These are phyloP conservation scores for Nibea albiflora DNA, from an alignment of 2,113 vertebrate genomes.

Conservation along the genomic window DNA sequence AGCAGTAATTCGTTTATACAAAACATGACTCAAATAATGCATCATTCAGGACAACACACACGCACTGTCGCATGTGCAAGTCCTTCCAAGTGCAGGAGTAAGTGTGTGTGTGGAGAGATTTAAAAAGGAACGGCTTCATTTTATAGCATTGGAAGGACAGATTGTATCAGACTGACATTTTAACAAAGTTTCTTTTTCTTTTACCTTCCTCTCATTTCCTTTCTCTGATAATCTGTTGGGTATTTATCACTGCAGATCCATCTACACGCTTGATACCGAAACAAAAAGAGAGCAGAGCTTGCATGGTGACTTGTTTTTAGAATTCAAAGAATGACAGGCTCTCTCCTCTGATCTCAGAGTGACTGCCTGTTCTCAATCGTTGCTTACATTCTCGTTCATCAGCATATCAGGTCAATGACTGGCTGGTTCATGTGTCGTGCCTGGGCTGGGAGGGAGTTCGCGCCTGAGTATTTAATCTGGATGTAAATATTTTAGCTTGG, in stretches of 20 bases:
- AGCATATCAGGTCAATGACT: slow-evolving; percentile 18
- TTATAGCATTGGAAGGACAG: not conserved
- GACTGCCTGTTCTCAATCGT: not conserved
- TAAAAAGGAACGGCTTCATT: not conserved
- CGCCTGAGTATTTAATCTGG: slow-evolving; percentile 31
- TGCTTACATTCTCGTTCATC: slow-evolving; percentile 48
- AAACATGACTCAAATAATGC: slow-evolving; percentile 69
- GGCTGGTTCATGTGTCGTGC: not conserved
- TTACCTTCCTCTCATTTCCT: not conserved
- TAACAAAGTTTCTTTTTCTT: not conserved
- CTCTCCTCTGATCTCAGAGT: slow-evolving; percentile 4
- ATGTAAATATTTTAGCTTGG: slow-evolving; percentile 49
- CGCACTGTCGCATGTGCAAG: not conserved
- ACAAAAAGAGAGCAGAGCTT: not conserved
- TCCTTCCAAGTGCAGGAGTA: not conserved
- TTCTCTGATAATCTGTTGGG: not conserved
- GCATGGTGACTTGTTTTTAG: slow-evolving; percentile 26
- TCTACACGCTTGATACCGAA: not conserved
- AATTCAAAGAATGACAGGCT: slow-evolving; percentile 51
- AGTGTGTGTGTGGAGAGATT: not conserved
- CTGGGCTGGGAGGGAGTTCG: not conserved
- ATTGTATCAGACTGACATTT: not conserved
- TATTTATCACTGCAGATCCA: not conserved
- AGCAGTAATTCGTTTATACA: slow-evolving; percentile 75
- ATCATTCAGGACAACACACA: slow-evolving; percentile 23